Percentiles rank a stretch among this genome's conserved stretches.
These are phyloP conservation scores for Argentina silus DNA, from an alignment of 2,797 vertebrate genomes.

Conservation along the genomic window DNA sequence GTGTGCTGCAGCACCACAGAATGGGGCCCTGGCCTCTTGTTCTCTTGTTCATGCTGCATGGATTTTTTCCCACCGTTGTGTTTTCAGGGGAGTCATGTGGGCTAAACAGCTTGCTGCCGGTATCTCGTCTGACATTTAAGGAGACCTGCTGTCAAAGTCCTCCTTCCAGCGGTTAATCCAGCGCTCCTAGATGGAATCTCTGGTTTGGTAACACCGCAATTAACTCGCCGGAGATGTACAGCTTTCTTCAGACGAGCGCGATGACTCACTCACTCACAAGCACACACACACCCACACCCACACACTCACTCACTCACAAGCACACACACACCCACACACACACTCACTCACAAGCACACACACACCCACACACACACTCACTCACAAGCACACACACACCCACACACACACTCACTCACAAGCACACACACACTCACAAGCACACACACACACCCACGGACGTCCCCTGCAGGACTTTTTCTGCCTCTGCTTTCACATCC, in stretches of 20 bases:
- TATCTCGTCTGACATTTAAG: conserved; percentile 67
- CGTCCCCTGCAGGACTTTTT: no score
- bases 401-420: no score
- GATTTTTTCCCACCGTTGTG: background rate
- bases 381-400: no score
- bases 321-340: no score
- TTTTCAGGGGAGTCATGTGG: background rate
- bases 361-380: no score
- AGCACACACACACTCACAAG: no score
- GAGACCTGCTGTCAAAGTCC: conserved; percentile 52
- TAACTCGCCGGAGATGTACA: conserved; percentile 61
- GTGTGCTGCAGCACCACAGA: background rate
- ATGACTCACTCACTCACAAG: conserved; percentile 54
- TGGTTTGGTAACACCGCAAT: conserved; percentile 60
- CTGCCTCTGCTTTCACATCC: conserved; percentile 26
- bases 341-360: no score
- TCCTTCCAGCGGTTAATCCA: conserved; percentile 54
- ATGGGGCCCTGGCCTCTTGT: background rate
- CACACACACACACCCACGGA: no score
- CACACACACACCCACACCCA: no score
- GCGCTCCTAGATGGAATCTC: conserved; percentile 40
- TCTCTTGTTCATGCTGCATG: background rate
- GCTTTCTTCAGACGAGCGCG: conserved; percentile 59
- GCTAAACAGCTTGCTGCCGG: conserved; percentile 34
- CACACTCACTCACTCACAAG: no score